phyloP scores from a whole-genome alignment of 2,888 invertebrate genomes.

The Drosophila monieri region DNA sequence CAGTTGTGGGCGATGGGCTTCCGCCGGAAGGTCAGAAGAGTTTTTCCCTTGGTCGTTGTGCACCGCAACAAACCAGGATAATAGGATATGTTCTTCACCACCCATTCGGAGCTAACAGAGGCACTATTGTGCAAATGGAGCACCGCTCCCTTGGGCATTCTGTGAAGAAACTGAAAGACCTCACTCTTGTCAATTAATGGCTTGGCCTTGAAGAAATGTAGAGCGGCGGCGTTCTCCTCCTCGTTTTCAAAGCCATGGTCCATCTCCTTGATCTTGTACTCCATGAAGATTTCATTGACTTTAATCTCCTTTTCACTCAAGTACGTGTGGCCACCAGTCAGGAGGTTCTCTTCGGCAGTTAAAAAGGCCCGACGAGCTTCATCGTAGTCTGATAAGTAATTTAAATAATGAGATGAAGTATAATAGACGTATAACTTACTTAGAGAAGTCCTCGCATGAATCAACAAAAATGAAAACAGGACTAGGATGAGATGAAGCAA shows the following conservation, averaged over 20 bases:
- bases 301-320: constrained; percentile 69
- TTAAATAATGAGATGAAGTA: neutral
- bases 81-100: constrained; percentile 85
- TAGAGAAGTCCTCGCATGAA: constrained; percentile 12
- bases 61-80: constrained; percentile 80
- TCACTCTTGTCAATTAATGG: constrained; percentile 85
- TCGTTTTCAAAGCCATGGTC: constrained; percentile 69
- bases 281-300: constrained; percentile 77
- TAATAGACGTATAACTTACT: too few species aligned
- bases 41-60: constrained; percentile 49
- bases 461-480: constrained; percentile 8
- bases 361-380: constrained; percentile 73
- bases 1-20: constrained; percentile 61
- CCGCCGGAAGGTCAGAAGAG: constrained; percentile 65
- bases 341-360: constrained; percentile 76
- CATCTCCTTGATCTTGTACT: constrained; percentile 76
- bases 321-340: constrained; percentile 77
- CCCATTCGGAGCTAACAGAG: constrained; percentile 84
- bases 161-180: constrained; percentile 85
- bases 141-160: constrained; percentile 86
- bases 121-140: constrained; percentile 86
- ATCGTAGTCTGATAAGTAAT: constrained; percentile 55
- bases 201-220: constrained; percentile 86
- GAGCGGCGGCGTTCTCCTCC: constrained; percentile 83
- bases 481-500: constrained; percentile 17